Percentiles rank a stretch among this genome's conserved stretches.
phyloP scores from a whole-genome alignment of 2,797 vertebrate genomes.

The Anguilla pacifica region DNA sequence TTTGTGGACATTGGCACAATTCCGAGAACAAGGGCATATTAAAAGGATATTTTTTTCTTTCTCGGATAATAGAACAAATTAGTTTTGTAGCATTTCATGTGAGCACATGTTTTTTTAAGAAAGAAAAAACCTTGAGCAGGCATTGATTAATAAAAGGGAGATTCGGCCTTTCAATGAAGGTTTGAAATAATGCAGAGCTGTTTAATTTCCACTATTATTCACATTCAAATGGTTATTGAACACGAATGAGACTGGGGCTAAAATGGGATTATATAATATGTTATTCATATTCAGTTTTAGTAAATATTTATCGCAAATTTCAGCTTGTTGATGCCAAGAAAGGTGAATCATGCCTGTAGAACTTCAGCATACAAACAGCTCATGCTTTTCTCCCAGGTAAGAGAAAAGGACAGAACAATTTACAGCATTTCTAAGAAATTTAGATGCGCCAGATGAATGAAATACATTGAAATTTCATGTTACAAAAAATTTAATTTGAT shows the following conservation, averaged over 20 bases:
- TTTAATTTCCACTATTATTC: neutral
- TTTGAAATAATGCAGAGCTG: neutral
- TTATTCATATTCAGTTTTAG: neutral
- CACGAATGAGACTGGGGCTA: neutral
- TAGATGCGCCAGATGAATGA: neutral
- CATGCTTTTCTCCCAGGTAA: neutral
- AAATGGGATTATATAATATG: neutral
- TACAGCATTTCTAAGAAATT: neutral
- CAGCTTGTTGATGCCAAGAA: neutral
- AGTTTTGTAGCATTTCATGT: constrained; percentile 23
- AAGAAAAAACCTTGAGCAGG: neutral
- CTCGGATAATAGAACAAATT: constrained; percentile 6
- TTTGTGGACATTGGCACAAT: constrained; percentile 18
- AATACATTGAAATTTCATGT: neutral
- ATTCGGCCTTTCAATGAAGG: neutral
- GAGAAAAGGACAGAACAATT: neutral
- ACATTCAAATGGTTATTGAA: neutral
- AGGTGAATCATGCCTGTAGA: neutral
- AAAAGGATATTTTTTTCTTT: neutral
- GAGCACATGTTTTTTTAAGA: constrained; percentile 6
- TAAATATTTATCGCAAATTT: neutral
- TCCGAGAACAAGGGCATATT: constrained; percentile 20
- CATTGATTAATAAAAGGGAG: constrained; percentile 2
- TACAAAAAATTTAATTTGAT: constrained; percentile 6
- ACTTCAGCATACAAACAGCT: neutral